Conservation (phyloP, 2,888 invertebrate genomes). For the Eurytoma californica region DNA sequence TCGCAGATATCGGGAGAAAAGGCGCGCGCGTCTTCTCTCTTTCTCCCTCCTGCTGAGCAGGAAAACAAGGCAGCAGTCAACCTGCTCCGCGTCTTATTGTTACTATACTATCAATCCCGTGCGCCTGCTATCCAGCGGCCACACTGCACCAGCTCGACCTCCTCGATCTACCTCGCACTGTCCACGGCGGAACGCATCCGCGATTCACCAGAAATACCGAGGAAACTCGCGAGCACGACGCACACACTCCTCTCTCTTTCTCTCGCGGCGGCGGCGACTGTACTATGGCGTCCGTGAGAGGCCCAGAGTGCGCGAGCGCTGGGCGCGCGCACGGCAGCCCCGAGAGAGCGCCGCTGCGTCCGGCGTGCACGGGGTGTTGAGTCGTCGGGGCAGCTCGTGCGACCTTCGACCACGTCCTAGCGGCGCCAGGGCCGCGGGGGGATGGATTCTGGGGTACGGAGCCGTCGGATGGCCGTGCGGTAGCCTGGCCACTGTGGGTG, state of each 20-base stretch:
- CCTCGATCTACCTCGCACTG: neutral
- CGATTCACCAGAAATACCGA: neutral
- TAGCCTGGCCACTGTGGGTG: neutral
- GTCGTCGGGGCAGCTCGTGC: neutral
- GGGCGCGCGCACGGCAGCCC: neutral
- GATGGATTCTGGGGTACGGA: neutral
- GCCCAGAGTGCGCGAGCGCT: neutral
- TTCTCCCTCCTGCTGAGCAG: neutral
- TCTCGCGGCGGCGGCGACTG: neutral
- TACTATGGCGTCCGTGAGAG: neutral
- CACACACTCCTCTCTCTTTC: neutral
- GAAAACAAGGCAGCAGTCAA: too few species aligned
- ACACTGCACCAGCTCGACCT: too few species aligned
- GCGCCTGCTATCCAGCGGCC: too few species aligned
- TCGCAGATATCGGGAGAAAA: conserved; percentile 4
- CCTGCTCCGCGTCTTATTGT: too few species aligned
- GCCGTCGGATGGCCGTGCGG: neutral
- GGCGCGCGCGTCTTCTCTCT: conserved; percentile 9
- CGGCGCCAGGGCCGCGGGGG: neutral
- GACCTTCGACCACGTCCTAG: neutral
- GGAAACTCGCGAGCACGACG: neutral
- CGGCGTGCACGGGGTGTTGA: neutral
- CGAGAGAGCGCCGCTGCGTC: neutral
- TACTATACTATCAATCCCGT: too few species aligned
- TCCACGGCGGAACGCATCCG: too few species aligned